Evolutionary conservation across 2,888 invertebrate species (phyloP).

Genomic region (Caenorhabditis sp.): DNA sequence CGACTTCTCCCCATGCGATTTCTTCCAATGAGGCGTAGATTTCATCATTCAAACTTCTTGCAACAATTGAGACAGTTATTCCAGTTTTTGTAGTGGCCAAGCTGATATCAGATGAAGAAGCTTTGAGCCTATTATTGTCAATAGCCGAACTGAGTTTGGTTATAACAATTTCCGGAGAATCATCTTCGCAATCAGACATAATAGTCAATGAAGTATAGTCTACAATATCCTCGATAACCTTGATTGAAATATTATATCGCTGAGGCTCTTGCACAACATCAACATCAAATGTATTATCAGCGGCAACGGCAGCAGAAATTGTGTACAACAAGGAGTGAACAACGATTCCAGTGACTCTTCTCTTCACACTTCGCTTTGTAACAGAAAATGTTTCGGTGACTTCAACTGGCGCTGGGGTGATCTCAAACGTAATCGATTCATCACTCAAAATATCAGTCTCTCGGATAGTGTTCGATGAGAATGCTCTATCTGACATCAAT

Average conservation of each 20-base stretch:
- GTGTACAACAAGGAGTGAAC: slow-evolving; percentile 28
- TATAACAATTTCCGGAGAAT: slow-evolving; percentile 10
- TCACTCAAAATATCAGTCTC: slow-evolving; percentile 65
- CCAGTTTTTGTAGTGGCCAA: slow-evolving; percentile 43
- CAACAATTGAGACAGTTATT: slow-evolving; percentile 65
- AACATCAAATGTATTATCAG: slow-evolving; percentile 56
- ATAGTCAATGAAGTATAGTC: slow-evolving; percentile 55
- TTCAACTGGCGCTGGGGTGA: background rate
- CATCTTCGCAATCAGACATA: slow-evolving; percentile 42
- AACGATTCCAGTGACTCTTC: slow-evolving; percentile 43
- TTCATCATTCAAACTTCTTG: slow-evolving; percentile 62
- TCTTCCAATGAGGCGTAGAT: slow-evolving; percentile 66
- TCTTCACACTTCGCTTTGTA: slow-evolving; percentile 15
- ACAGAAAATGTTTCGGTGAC: slow-evolving; percentile 27
- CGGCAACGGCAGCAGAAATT: slow-evolving; percentile 41
- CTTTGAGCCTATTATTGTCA: slow-evolving; percentile 17
- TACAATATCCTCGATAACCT: slow-evolving; percentile 52
- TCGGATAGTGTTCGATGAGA: slow-evolving; percentile 35
- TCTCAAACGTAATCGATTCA: slow-evolving; percentile 32
- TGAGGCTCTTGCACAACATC: slow-evolving; percentile 56
- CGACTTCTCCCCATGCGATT: slow-evolving; percentile 67
- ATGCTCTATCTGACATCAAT: slow-evolving; percentile 15
- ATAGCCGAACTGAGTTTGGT: background rate
- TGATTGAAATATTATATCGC: slow-evolving; percentile 42
- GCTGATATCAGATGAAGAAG: slow-evolving; percentile 31